Evolutionary conservation across 2,797 vertebrate species (phyloP), one percentile per base, ranked within the genome.

Genomic region (Clarias pachynema): DNA sequence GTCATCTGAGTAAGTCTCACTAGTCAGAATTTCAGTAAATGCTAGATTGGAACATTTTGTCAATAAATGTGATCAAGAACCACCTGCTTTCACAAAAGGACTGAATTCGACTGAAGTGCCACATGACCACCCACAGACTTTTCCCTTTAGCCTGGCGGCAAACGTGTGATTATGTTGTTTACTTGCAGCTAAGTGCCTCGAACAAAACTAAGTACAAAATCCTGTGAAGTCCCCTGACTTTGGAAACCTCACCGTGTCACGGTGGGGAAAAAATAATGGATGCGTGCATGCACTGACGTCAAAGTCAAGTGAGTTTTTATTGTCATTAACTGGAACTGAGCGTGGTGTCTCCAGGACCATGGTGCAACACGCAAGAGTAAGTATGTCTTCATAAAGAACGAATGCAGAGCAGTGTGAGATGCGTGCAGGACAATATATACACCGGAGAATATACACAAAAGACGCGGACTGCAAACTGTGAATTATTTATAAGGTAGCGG

Each of bases 121-220:
- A 80, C 16, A 66, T 66, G 62, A 80, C 62, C 62, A 66, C 79
- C 62, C 79, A 80, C 62, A 53, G 40, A 80, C 40, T 8, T 29
- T 65, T 66, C 66, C n/a, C 60, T 66, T 62, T 80, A 29, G 40
- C 79, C 40, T 49, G 37, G 37, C 7, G 15, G 60, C 78, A 65
- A 62, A 63, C 24, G 34, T 80, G 78, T 31, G 37, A 80, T 80
- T 66, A 80, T 80, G 37, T 80, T 79, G 78, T 79, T 79, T 79
- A 79, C 60, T 49, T 65, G 78, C 78, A 53, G 60, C 78, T 66
- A 53, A 65, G 60, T 66, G 78, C 40, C 16, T 53, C 60, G 10
- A 80, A 65, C 37, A 29, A 16, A 53, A 29, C 37, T 29, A 26
- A 80, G 22, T 26, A 49, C 37, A 29, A n/a, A 40, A 29, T 66